Evolutionary conservation across 2,113 vertebrate genomes (phyloP).

Genomic region (Eubucco bourcierii): DNA sequence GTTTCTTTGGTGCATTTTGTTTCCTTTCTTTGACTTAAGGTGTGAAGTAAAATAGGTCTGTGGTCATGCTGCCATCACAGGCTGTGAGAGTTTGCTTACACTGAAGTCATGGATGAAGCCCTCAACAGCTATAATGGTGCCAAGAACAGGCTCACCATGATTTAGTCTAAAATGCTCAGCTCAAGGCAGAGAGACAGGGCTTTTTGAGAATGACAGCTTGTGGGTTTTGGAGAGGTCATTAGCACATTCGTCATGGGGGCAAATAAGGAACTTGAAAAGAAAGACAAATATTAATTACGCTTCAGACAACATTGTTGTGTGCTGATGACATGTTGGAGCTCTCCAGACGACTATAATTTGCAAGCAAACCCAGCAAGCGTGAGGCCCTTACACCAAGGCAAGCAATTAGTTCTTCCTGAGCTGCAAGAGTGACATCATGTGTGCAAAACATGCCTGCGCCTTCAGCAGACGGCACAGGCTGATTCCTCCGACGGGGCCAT

Average conservation of each 20-base stretch:
- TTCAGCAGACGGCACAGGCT: constrained; percentile 41
- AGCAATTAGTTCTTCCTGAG: constrained; percentile 69
- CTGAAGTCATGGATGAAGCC: constrained; percentile 44
- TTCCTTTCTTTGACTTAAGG: constrained; percentile 3
- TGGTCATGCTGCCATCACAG: constrained; percentile 1
- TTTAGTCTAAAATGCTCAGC: constrained; percentile 40
- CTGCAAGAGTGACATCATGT: constrained; percentile 73
- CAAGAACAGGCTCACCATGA: constrained; percentile 19
- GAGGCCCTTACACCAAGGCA: constrained; percentile 50
- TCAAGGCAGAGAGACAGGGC: constrained; percentile 48
- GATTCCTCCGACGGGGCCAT: constrained; percentile 39
- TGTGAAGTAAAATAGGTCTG: constrained; percentile 40
- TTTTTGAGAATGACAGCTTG: constrained; percentile 64
- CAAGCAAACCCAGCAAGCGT: constrained; percentile 21
- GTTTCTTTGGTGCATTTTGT: not conserved
- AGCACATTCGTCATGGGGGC: constrained; percentile 61
- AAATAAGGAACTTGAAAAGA: constrained; percentile 69
- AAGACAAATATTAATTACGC: constrained; percentile 64
- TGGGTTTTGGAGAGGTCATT: constrained; percentile 50
- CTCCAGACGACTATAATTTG: constrained; percentile 58
- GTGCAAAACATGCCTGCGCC: constrained; percentile 66
- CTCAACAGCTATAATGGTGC: constrained; percentile 42
- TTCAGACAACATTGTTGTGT: constrained; percentile 60
- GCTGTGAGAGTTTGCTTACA: constrained; percentile 48
- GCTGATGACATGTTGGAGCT: constrained; percentile 54